Conservation (phyloP, 2,888 invertebrate genomes). For the Parnassius smintheus region DNA sequence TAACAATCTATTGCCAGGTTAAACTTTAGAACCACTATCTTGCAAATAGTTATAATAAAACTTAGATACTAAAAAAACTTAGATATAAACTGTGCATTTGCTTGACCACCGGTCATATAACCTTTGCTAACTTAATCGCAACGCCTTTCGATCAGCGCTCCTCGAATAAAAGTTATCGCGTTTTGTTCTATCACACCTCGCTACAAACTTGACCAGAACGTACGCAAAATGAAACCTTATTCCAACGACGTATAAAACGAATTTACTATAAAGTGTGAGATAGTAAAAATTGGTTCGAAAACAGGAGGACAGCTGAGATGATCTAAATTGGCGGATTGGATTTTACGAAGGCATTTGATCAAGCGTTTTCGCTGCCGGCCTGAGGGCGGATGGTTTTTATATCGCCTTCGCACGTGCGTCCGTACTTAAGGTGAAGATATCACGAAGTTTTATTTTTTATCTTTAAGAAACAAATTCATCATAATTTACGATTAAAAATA, state of each 20-base stretch:
- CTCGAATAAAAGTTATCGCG: conserved; percentile 51
- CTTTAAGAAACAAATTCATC: background rate
- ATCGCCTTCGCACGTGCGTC: conserved; percentile 13
- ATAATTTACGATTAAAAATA: too few relatives aligned
- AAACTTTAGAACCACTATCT: too few relatives aligned
- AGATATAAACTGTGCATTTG: background rate
- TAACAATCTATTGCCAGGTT: too few relatives aligned
- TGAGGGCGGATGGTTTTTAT: conserved; percentile 10
- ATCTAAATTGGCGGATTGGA: conserved; percentile 66
- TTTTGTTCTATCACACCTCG: conserved; percentile 44
- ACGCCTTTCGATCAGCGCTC: background rate
- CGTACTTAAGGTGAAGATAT: conserved; percentile 10
- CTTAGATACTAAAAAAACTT: too few relatives aligned
- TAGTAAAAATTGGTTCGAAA: conserved; percentile 3
- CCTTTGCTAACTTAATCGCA: conserved; percentile 2
- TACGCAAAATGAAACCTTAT: background rate
- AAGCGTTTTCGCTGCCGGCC: conserved; percentile 39
- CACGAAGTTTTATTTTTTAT: background rate
- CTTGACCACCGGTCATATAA: conserved; percentile 1
- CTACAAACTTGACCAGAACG: conserved; percentile 7
- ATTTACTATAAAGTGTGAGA: conserved; percentile 18
- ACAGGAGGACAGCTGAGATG: conserved; percentile 53
- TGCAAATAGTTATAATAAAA: too few relatives aligned
- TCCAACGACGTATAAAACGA: conserved; percentile 27
- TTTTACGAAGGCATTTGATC: conserved; percentile 61